Evolutionary conservation across 2,113 vertebrate genomes (phyloP), one percentile per base, ranked within the genome.

Genomic region (Platycercus adscitus): DNA sequence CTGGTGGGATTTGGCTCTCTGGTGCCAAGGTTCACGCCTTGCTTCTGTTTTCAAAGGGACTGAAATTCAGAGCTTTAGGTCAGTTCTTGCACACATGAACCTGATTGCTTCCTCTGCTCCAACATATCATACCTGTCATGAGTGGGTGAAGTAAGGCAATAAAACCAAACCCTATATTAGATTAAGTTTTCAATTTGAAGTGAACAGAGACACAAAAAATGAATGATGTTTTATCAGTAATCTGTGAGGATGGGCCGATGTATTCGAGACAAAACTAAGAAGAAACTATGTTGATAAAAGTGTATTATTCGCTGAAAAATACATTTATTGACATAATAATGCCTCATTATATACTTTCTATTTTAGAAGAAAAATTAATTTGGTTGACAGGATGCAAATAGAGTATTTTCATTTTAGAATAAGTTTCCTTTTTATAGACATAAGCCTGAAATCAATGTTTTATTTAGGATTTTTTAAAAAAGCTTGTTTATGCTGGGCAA

Each of bases 21-120:
- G 33, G 17, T 50, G 65, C 29, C 50, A 58, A 9, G 2, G 46
- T 64, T 68, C 25, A 68, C 8, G 14, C 17, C 20, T 71, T 6
- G 0, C 5, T 80, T 33, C 47, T 58, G 2, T 25, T 58, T 43
- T 28, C 39, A 1, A 1, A 35, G 5, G 10, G 24, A 76, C 0
- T 29, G 33, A 76, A 84, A 71, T 61, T 64, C 29, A 31, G 35
- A 60, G n/a, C 28, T 85, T 43, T 46, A 91, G 25, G 26, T 31
- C 47, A 73, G 6, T 8, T 61, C 19, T 39, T 35, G 25, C 6
- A 47, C 0, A 1, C 25, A 35, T 2, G 5, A 79, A 58, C 12
- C 26, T 35, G 50, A 35, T 58, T 43, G 39, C 55, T 50, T 39
- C 23, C 29, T 56, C 13, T 39, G 35, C 11, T 53, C 33, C 47